Percentiles rank a stretch among this genome's conserved stretches.
phyloP scores from a whole-genome alignment of 2,113 vertebrate species.

The Ovibos moschatus region DNA sequence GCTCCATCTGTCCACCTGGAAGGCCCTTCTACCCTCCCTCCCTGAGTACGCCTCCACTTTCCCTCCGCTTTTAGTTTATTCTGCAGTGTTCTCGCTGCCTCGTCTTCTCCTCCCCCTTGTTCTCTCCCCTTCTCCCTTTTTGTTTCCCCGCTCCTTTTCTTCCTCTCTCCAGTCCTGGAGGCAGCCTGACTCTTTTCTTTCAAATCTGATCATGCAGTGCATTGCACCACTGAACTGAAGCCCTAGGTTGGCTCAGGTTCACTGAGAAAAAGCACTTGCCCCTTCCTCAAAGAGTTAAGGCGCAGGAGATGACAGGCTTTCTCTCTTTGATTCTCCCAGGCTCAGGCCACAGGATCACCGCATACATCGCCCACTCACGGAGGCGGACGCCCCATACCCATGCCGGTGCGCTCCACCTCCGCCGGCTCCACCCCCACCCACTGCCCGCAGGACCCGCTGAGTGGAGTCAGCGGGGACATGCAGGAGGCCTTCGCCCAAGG shows the following conservation, averaged over 20 bases:
- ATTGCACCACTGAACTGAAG: neutral
- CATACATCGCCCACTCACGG: slow-evolving; percentile 92
- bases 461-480: slow-evolving; percentile 88
- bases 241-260: neutral
- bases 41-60: neutral
- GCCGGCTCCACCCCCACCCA: slow-evolving; percentile 93
- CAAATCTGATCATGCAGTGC: neutral
- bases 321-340: slow-evolving; percentile 76
- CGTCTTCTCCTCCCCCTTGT: no score
- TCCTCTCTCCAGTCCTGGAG: neutral
- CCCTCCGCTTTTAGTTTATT: neutral
- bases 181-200: neutral
- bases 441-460: slow-evolving; percentile 88
- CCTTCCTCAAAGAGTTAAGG: neutral
- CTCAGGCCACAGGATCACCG: slow-evolving; percentile 90
- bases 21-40: neutral
- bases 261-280: neutral
- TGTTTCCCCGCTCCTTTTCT: neutral
- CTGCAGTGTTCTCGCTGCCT: neutral
- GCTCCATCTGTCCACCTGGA: neutral
- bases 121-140: neutral
- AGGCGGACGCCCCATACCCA: slow-evolving; percentile 88
- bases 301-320: neutral
- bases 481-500: slow-evolving; percentile 94
- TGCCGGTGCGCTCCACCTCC: slow-evolving; percentile 91